phyloP scores from a whole-genome alignment of 2,888 invertebrate species.

The Chymomyza procnemis region DNA sequence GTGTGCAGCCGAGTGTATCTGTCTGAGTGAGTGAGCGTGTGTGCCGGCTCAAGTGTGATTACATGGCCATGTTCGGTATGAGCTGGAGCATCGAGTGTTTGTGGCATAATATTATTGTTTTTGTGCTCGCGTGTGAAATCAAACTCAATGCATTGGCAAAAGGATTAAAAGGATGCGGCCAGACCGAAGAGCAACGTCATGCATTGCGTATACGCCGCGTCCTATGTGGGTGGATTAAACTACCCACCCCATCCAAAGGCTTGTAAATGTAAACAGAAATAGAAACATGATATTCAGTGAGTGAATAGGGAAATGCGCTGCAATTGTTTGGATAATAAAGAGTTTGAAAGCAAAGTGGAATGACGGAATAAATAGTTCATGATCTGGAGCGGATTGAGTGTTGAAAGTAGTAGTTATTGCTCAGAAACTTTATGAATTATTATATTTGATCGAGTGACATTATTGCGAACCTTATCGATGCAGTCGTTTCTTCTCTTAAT shows the following conservation, averaged over 20 bases:
- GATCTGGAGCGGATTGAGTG: too few species aligned
- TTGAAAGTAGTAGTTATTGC: too few species aligned
- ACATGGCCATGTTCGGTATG: constrained; percentile 66
- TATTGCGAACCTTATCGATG: too few species aligned
- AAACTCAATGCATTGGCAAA: constrained; percentile 67
- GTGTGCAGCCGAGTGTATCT: constrained; percentile 3
- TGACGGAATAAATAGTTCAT: too few species aligned
- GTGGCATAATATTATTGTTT: constrained; percentile 74
- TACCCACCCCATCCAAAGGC: constrained; percentile 37
- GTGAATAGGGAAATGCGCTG: constrained; percentile 20
- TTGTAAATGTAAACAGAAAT: constrained; percentile 69
- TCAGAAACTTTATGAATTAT: too few species aligned
- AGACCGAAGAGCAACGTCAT: constrained; percentile 20
- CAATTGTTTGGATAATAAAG: neutral
- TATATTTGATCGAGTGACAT: too few species aligned
- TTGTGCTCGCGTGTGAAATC: constrained; percentile 72
- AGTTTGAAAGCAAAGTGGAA: neutral
- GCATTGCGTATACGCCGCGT: constrained; percentile 44
- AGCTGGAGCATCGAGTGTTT: constrained; percentile 53
- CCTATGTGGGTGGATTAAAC: neutral
- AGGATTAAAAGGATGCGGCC: constrained; percentile 69
- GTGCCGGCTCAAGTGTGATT: constrained; percentile 66
- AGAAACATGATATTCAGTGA: constrained; percentile 47
- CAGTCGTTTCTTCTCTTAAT: too few species aligned
- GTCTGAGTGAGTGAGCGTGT: constrained; percentile 6